Percentiles rank a stretch among this genome's conserved stretches.
phyloP scores from a whole-genome alignment of 1,140 invertebrate genomes.

The Hormaphis cornu region DNA sequence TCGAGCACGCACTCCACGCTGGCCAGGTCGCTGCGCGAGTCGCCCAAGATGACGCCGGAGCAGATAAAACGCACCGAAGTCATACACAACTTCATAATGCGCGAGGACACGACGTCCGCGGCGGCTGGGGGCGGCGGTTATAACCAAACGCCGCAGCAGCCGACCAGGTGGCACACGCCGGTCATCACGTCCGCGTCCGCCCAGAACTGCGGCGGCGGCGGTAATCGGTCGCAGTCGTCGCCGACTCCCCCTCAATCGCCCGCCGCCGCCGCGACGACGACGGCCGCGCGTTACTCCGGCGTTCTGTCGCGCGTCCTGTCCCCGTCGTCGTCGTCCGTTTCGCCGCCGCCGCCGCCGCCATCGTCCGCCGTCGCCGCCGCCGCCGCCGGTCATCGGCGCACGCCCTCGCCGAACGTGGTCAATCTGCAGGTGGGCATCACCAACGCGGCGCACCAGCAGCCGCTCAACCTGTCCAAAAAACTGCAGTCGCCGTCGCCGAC shows the following conservation, averaged over 20 bases:
- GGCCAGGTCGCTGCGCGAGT: constrained; percentile 77
- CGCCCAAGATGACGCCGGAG: constrained; percentile 75
- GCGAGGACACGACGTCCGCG: constrained; percentile 43
- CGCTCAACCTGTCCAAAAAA: constrained; percentile 79
- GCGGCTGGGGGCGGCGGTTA: no score
- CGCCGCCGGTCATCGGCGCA: constrained; percentile 40
- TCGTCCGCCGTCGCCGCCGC: constrained; percentile 39
- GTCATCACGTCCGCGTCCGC: constrained; percentile 18
- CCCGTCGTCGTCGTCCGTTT: constrained; percentile 43
- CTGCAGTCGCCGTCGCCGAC: constrained; percentile 64
- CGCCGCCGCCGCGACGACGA: no score
- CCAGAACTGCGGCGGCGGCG: background rate
- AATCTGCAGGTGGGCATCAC: constrained; percentile 73
- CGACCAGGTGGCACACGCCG: constrained; percentile 30
- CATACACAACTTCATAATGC: constrained; percentile 81
- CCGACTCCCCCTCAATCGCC: no score
- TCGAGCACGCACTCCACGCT: constrained; percentile 78
- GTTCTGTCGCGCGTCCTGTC: constrained; percentile 38
- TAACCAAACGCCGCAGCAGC: no score
- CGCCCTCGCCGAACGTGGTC: constrained; percentile 49
- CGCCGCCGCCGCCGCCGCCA: constrained; percentile 48
- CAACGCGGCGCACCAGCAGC: constrained; percentile 55
- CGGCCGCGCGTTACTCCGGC: no score
- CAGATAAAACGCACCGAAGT: constrained; percentile 80
- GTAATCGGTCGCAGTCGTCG: constrained; percentile 31